These are phyloP conservation scores for Tinamus major DNA, from an alignment of 2,797 vertebrate species.

Conservation along the genomic window DNA sequence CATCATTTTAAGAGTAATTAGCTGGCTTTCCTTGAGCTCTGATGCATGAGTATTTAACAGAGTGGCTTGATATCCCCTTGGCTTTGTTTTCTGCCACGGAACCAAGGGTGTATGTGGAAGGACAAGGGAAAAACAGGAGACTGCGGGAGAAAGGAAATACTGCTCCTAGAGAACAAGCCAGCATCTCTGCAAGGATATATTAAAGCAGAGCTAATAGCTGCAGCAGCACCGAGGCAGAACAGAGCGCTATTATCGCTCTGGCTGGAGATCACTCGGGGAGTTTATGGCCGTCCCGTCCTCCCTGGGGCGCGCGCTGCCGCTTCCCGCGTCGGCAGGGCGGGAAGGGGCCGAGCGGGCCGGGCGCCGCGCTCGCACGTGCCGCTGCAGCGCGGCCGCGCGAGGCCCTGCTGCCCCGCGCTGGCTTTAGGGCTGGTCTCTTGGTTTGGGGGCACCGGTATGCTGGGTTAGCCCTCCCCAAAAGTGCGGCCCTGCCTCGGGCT, in stretches of 20 bases:
- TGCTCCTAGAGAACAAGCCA: background rate
- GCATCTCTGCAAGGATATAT: background rate
- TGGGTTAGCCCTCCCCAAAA: background rate
- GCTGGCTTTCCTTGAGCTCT: constrained; percentile 18
- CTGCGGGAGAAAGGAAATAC: background rate
- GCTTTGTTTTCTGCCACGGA: background rate
- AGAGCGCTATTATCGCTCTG: background rate
- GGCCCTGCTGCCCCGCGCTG: too few species aligned
- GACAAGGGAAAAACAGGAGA: background rate
- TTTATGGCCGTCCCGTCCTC: background rate
- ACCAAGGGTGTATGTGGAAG: background rate
- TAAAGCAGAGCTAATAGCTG: background rate
- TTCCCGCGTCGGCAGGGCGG: background rate
- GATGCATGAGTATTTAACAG: background rate
- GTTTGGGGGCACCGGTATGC: background rate
- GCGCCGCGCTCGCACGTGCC: too few species aligned
- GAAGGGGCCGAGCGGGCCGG: background rate
- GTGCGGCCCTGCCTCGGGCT: too few species aligned
- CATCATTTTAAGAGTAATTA: constrained; percentile 1
- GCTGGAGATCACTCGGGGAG: accelerated
- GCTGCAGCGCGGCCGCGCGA: too few species aligned
- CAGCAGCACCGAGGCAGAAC: background rate
- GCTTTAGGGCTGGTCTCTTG: background rate
- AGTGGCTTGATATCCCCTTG: background rate
- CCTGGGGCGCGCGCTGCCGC: background rate